Conservation (phyloP, 2,113 vertebrate genomes). For the Alligator sinensis region DNA sequence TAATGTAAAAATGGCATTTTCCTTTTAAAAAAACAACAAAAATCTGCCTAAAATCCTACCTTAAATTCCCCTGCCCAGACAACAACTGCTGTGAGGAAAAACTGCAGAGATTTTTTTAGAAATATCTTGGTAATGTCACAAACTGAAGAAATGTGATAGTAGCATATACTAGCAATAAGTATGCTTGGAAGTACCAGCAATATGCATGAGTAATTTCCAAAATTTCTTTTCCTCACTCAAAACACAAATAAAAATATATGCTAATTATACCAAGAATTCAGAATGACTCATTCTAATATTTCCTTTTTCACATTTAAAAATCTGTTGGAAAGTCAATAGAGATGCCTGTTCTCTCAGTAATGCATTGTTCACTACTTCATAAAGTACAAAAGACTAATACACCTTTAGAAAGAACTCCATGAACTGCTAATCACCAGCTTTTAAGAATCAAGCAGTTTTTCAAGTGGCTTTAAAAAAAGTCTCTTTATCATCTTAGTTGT, state of each 20-base stretch:
- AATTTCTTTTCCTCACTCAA: constrained; percentile 38
- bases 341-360: constrained; percentile 41
- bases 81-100: constrained; percentile 67
- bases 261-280: constrained; percentile 40
- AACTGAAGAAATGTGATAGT: constrained; percentile 35
- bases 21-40: constrained; percentile 74
- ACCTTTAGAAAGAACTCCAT: constrained; percentile 49
- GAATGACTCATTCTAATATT: constrained; percentile 22
- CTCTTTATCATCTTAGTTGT: constrained; percentile 62
- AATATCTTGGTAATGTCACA: constrained; percentile 20
- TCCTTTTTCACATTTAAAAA: not conserved
- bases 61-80: constrained; percentile 65
- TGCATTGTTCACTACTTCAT: constrained; percentile 42
- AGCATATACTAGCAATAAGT: constrained; percentile 46
- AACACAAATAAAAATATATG: constrained; percentile 46
- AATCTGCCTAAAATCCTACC: constrained; percentile 34
- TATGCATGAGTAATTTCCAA: not conserved
- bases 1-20: constrained; percentile 67
- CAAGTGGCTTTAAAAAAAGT: constrained; percentile 55
- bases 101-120: not conserved
- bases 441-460: constrained; percentile 63
- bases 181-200: not conserved
- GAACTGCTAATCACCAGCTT: constrained; percentile 61
- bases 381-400: constrained; percentile 39
- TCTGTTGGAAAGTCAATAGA: constrained; percentile 48